Evolutionary conservation across 2,888 invertebrate genomes (phyloP), one percentile per base, ranked within the genome.

Genomic region (Pomacea canaliculata): DNA sequence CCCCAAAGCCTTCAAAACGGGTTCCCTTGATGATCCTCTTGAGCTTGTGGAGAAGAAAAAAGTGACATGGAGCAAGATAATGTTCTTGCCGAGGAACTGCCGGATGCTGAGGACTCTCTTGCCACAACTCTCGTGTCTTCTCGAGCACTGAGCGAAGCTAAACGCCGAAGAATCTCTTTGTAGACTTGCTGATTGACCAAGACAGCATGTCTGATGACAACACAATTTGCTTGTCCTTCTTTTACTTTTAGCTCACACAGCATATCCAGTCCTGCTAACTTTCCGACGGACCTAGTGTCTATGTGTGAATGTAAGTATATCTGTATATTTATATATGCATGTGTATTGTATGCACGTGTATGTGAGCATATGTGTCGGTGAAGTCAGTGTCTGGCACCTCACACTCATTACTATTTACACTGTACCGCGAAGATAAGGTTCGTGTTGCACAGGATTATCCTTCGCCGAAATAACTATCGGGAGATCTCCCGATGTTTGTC

Each of bases 91-190:
- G 1, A 70, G 70, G 2, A 70, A 70, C 70, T 70, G 70, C n/a
- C 59, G 70, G 51, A 70, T 70, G 56, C 59, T 70, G 60, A 70
- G 60, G 70, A 56, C 70, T 23, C 46, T 70, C 70, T 59, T 70
- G 70, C 70, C 70, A 70, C 56, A 70, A 56, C 51, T 56, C 70
- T 70, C 70, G 70, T 27, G 56, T 70, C 56, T 70, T 56, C 70
- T 59, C 59, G 1, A 27, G 70, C 70, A 59, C 70, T 23, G 70
- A 70, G 18, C 59, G 70, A 70, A 70, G 70, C 70, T 23, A 70
- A 56, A 70, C 18, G 70, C 56, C 23, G 59, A 56, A 56, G 51
- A 59, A 70, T 56, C 59, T 70, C 59, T 70, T 70, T 56, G 70
- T 56, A 70, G 70, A 70, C 68, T 19, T 68, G 68, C 68, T 68